A percentile compares a stretch with the other conserved stretches of the same genome.
phyloP scores from a whole-genome alignment of 2,888 invertebrate species.

The Hetaerina titia region DNA sequence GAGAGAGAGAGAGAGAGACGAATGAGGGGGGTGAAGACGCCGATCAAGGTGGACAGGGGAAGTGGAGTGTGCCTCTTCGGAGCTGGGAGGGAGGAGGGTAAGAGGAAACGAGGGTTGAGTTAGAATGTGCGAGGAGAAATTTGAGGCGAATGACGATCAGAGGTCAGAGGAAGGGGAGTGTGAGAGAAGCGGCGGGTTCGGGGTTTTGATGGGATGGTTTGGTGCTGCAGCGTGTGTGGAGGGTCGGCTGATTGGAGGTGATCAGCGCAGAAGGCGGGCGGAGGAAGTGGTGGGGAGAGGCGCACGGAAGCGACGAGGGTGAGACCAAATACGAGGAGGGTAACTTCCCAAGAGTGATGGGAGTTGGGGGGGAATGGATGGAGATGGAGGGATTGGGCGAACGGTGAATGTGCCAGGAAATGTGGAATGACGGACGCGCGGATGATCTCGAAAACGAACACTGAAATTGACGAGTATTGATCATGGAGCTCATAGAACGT shows the following conservation, averaged over 20 bases:
- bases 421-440: neutral
- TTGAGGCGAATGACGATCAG: neutral
- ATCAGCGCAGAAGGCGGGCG: neutral
- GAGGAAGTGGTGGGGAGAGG: neutral
- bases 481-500: too few relatives aligned
- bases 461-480: neutral
- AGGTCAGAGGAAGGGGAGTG: neutral
- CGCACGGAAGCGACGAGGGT: neutral
- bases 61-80: too few relatives aligned
- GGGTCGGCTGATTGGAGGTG: constrained; percentile 26
- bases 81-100: neutral
- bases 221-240: neutral
- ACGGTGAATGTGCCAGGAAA: neutral
- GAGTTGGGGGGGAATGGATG: too few relatives aligned
- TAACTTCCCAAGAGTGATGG: neutral
- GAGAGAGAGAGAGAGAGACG: neutral
- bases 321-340: neutral
- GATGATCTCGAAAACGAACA: neutral
- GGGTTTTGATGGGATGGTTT: neutral
- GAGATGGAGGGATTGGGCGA: neutral
- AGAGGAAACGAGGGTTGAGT: neutral
- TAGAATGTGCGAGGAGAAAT: neutral
- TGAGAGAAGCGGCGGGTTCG: neutral
- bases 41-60: too few relatives aligned
- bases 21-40: neutral